Percentiles rank a stretch among this genome's conserved stretches.
Evolutionary conservation across 2,888 invertebrate genomes (phyloP).

Genomic region (Epinotia ramella): DNA sequence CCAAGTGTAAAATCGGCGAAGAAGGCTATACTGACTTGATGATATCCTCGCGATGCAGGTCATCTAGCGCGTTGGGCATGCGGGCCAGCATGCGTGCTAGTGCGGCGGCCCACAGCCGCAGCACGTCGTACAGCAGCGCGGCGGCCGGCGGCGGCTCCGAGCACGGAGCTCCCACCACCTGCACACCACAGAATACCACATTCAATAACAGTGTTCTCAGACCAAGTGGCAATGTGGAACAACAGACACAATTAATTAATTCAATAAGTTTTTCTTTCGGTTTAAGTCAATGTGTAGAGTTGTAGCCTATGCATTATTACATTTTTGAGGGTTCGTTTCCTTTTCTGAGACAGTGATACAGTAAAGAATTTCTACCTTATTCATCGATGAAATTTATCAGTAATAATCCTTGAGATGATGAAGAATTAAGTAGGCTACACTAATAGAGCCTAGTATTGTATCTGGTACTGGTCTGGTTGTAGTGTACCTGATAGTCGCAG

Average conservation of each 20-base stretch:
- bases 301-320: too few species aligned
- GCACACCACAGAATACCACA: neutral
- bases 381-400: too few species aligned
- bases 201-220: neutral
- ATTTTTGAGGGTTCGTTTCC: too few species aligned
- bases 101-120: conserved; percentile 68
- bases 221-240: neutral
- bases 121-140: conserved; percentile 71
- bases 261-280: too few species aligned
- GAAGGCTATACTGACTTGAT: conserved; percentile 55
- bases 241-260: neutral
- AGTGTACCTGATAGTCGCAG: conserved; percentile 36
- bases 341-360: too few species aligned
- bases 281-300: too few species aligned
- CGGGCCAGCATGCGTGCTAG: conserved; percentile 57
- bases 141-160: conserved; percentile 57
- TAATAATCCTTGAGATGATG: too few species aligned
- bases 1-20: neutral
- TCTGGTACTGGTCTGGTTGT: neutral
- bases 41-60: conserved; percentile 62
- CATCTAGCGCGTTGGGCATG: conserved; percentile 61
- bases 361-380: too few species aligned
- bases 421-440: too few species aligned
- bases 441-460: too few species aligned
- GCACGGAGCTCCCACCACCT: conserved; percentile 46